Evolutionary conservation across 2,888 invertebrate genomes (phyloP).

Genomic region (Leucophenga montana): DNA sequence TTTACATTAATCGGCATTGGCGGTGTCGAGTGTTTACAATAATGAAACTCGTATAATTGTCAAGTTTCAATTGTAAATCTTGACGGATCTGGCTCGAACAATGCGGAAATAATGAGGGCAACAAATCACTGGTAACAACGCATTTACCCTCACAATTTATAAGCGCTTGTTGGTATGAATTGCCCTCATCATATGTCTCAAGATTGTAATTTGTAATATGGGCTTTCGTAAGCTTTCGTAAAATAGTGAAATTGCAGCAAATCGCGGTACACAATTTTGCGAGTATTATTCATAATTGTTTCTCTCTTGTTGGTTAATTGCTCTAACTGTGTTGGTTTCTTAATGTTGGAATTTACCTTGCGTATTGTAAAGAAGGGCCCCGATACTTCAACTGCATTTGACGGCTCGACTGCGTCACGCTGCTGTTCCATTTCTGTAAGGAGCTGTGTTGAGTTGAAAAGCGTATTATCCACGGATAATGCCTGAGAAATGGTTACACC

Average conservation of each 20-base stretch:
- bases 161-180: conserved; percentile 45
- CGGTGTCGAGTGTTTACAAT: conserved; percentile 23
- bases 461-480: conserved; percentile 47
- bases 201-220: conserved; percentile 46
- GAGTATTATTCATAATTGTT: neutral
- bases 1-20: conserved; percentile 28
- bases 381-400: no score
- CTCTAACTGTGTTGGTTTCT: neutral
- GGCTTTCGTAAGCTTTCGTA: conserved; percentile 33
- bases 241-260: conserved; percentile 43
- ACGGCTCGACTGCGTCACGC: no score
- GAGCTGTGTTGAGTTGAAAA: conserved; percentile 49
- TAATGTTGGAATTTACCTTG: conserved; percentile 48
- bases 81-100: conserved; percentile 28
- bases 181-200: conserved; percentile 40
- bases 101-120: conserved; percentile 42
- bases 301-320: neutral
- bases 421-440: conserved; percentile 38
- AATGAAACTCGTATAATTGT: conserved; percentile 43
- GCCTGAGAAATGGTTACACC: conserved; percentile 45
- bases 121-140: conserved; percentile 43
- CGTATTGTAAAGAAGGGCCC: conserved; percentile 28
- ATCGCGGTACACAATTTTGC: conserved; percentile 33
- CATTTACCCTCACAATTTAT: conserved; percentile 37
- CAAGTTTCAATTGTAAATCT: conserved; percentile 43